Base-by-base conservation (phyloP, 2,888 invertebrate species). In the Drosophila buzzatii region DNA sequence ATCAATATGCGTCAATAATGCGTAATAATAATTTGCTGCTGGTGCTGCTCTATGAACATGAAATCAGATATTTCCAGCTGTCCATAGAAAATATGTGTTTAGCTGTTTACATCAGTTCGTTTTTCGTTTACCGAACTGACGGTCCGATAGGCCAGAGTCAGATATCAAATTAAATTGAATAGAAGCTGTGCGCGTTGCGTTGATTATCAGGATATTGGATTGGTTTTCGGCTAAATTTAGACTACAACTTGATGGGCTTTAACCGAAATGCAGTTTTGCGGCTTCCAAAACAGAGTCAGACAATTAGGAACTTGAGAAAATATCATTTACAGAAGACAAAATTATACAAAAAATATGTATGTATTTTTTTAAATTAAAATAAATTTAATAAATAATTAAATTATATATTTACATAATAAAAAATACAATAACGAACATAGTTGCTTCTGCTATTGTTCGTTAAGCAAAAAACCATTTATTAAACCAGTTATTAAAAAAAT, bases 1-100 rank as follows among this genome's bases (percentile, higher is more conserved):
- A 55, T 67, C 56, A 35, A 55, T 67, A 39, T 41, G 27, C n/a
- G 66, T 67, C 67, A 67, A 67, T 67, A 67, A 67, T 42, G 55
- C 41, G 47, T 41, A 68, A 67, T 67, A 41, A 68, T 55, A 55
- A 42, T 23, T 68, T 42, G 18, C 31, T n/a, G n/a, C n/a, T n/a
- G n/a, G 55, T 39, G 27, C 27, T 27, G 59, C 18, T 58, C 27
- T 37, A 14, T 27, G 45, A 45, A 27, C 35, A 12, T 27, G 35
- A 49, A 42, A 39, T 45, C 68, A 53, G 18, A 39, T 37, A 66
- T 53, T 55, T 55, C 23, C 12, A 23, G 45, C 23, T 27, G 51
- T 9, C n/a, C 37, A 44, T n/a, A 37, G 16, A 35, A 57, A 57
- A 57, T 23, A 16, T 44, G 37, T n/a, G 20, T 12, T 18, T n/a